A percentile compares a stretch with the other conserved stretches of the same genome.
Conservation (phyloP, 2,113 vertebrate species). For the Muntiacus reevesi region DNA sequence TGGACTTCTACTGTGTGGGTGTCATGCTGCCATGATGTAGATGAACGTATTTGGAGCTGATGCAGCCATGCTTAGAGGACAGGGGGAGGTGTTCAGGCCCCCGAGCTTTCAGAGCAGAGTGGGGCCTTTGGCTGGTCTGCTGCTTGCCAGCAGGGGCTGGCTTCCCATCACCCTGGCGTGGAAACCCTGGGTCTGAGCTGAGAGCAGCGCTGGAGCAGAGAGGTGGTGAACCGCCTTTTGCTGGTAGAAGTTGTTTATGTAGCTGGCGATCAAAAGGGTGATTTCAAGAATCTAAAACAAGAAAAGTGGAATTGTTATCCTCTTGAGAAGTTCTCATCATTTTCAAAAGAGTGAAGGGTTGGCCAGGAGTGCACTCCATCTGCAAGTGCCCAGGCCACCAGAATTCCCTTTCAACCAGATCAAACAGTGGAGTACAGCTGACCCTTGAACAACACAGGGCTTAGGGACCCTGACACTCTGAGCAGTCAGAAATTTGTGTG, state of each 20-base stretch:
- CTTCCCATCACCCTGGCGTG: conserved; percentile 86
- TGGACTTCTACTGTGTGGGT: not conserved
- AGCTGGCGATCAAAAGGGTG: conserved; percentile 93
- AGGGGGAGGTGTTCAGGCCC: not conserved
- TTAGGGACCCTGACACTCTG: not conserved
- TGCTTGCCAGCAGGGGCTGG: conserved; percentile 82
- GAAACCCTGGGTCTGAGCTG: conserved; percentile 80
- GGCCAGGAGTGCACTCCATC: not conserved
- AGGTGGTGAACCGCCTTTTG: conserved; percentile 93
- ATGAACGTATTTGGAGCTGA: not conserved
- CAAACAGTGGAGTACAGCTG: not conserved
- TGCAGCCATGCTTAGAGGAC: not conserved
- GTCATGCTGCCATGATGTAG: not conserved
- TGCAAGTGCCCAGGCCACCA: not conserved
- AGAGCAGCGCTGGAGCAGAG: conserved; percentile 90
- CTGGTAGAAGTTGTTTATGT: conserved; percentile 93
- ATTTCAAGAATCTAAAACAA: conserved; percentile 92
- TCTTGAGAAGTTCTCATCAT: not conserved
- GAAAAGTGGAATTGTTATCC: conserved; percentile 43
- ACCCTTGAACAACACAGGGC: not conserved
- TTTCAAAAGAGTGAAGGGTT: not conserved
- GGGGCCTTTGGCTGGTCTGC: conserved; percentile 91
- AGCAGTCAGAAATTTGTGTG: not conserved
- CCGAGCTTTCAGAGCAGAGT: conserved; percentile 88
- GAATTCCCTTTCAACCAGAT: not conserved